phyloP scores from a whole-genome alignment of 2,888 invertebrate species.

The Phyto melanocephala region DNA sequence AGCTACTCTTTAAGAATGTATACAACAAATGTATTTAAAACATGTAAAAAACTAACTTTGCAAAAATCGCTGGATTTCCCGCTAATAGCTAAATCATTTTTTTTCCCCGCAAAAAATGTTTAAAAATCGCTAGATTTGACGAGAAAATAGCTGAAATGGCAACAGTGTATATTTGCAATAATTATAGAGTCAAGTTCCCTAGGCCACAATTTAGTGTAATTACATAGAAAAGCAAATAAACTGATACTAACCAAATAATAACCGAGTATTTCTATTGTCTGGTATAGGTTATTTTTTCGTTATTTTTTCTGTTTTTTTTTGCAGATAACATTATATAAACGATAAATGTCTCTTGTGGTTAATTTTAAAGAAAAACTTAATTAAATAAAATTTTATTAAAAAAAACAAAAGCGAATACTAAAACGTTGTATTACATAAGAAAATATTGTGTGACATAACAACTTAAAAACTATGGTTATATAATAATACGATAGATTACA shows the following conservation, averaged over 20 bases:
- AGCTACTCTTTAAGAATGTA: too few relatives aligned
- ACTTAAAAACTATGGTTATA: too few relatives aligned
- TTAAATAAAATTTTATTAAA: conserved; percentile 33
- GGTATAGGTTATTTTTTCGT: too few relatives aligned
- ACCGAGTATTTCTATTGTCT: too few relatives aligned
- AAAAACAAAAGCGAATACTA: background rate
- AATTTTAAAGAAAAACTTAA: conserved; percentile 23
- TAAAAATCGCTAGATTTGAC: too few relatives aligned
- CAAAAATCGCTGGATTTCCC: too few relatives aligned
- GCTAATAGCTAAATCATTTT: too few relatives aligned
- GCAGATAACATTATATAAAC: conserved; percentile 18
- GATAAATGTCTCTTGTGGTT: conserved; percentile 49
- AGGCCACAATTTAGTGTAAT: conserved; percentile 58
- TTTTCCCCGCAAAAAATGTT: too few relatives aligned
- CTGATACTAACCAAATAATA: conserved; percentile 17
- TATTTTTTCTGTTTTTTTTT: background rate
- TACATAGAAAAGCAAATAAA: conserved; percentile 34
- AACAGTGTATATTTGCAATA: conserved; percentile 43
- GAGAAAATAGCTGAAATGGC: too few relatives aligned
- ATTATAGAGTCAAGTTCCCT: conserved; percentile 51
- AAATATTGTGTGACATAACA: background rate
- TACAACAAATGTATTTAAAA: too few relatives aligned
- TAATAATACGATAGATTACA: too few relatives aligned
- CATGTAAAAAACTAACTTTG: too few relatives aligned
- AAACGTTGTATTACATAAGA: background rate